Base-by-base conservation (phyloP, 2,797 vertebrate species). In the Characodon lateralis region DNA sequence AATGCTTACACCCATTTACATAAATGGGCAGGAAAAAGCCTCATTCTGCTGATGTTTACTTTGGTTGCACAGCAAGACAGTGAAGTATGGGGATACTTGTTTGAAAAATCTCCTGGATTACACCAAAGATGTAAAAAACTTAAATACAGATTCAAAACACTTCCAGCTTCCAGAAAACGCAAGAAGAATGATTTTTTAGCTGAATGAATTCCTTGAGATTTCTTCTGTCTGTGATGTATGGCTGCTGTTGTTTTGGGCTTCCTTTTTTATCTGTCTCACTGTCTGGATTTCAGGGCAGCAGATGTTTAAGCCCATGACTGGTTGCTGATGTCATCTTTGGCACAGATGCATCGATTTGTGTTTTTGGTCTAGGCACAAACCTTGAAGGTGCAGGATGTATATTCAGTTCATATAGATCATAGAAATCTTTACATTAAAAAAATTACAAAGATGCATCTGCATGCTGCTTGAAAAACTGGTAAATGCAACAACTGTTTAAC, bases 321-420 rank as follows among this genome's bases (percentile, higher is more conserved):
- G 58, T 72, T 78, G 80, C 73, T 90, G 87, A 94, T 84, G 90
- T 94, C 89, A 93, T 92, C 61, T 46, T 84, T 88, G 76, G 87
- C 78, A 87, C 87, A 84, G 88, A 85, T 84, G 83, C 61, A 41
- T 78, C 69, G 10, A n/a, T 70, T 77, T 84, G 63, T 85, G 72
- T 77, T 65, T 73, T 83, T 81, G 65, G 73, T 41, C 43, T 2
- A 3, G 46, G 69, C 51, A 71, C 35, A 66, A 56, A 53, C 71
- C 22, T 41, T 22, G 26, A 61, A 73, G 58, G 48, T 35, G 31
- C 31, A 35, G 31, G 31, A 69, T 76, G 53, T 26, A 48, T 74
- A 26, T 82, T 72, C 6, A 78, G 1, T 76, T 0, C 16, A 48
- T n/a, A 5, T 75, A 14, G 43, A 66, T 10, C 16, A 26, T 41